Base-by-base conservation (phyloP, 2,888 invertebrate genomes). In the Zhuqinia jingwanae region DNA sequence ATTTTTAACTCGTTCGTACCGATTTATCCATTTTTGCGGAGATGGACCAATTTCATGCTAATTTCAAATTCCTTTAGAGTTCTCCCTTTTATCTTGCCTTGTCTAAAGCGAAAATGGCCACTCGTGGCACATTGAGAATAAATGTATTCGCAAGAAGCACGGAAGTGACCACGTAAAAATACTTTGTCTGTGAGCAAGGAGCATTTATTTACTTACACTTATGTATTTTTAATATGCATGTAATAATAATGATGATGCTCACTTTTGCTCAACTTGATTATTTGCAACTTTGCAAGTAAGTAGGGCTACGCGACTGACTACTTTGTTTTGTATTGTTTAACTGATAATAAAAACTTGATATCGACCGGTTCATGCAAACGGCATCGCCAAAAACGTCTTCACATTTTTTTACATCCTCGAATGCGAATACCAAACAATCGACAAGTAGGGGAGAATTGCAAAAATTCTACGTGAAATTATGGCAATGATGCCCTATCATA, bases 101-200 rank as follows among this genome's bases (percentile, higher is more conserved):
- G n/a, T n/a, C n/a, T n/a, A n/a, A 20, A 70, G 80, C 75, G n/a
- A 60, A 75, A 75, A 11, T 82, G 56, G 56, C 22, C 75, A 58
- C 60, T 60, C 42, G 20, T 73, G 45, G 60, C 75, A 75, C 73
- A 82, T 70, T 30, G 30, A 81, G n/a, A n/a, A 17, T 36, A 65
- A 53, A 65, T 65, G 36, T 17, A 10, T n/a, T n/a, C n/a, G 17
- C 45, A 42, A 42, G 25, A 42, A 63, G 60, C 82, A 63, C 82
- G 82, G 82, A 82, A 82, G 82, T 82, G 75, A 82, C 22, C 82
- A 82, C 73, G 75, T 47, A 60, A 82, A 82, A 82, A 82, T 75
- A 56, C 27, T 65, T 63, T 83, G 83, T 83, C 83, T 83, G 42
- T 76, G 83, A 83, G 83, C 83, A 83, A 76, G 83, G 68, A 63